Conservation (phyloP, 2,888 invertebrate species). For the Crematogaster levior region DNA sequence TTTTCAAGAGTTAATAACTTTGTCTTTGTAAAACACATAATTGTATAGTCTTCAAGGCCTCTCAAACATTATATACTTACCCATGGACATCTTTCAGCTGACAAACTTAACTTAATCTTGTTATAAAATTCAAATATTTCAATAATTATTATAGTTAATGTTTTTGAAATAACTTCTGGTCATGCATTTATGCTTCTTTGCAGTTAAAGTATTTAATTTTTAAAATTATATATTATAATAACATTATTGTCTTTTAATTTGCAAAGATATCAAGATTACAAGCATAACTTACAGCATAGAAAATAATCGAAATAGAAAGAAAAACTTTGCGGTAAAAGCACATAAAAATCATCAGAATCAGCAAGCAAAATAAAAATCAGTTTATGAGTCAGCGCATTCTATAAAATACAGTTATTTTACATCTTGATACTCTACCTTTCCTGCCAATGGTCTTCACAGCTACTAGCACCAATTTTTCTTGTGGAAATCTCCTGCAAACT, state of each 20-base stretch:
- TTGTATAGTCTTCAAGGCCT: neutral
- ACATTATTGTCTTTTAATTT: neutral
- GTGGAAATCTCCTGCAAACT: constrained; percentile 85
- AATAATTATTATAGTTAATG: neutral
- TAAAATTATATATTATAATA: neutral
- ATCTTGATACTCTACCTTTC: constrained; percentile 76
- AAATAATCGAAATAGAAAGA: neutral
- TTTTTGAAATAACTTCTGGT: neutral
- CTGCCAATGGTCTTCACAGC: constrained; percentile 81
- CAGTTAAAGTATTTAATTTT: constrained; percentile 17
- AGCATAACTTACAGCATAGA: neutral
- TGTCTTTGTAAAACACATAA: neutral
- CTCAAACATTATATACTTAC: neutral
- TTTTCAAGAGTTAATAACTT: constrained; percentile 8
- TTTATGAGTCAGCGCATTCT: neutral
- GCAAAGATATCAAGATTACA: neutral
- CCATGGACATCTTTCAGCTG: neutral
- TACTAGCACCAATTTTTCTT: constrained; percentile 84
- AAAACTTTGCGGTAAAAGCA: neutral
- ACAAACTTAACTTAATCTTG: neutral
- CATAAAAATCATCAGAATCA: neutral
- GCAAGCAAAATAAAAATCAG: neutral
- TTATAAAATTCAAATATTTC: constrained; percentile 3
- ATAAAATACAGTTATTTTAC: neutral
- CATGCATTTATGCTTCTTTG: neutral